Conservation (phyloP, 2,113 vertebrate genomes). For the Chionodraco myersi region DNA sequence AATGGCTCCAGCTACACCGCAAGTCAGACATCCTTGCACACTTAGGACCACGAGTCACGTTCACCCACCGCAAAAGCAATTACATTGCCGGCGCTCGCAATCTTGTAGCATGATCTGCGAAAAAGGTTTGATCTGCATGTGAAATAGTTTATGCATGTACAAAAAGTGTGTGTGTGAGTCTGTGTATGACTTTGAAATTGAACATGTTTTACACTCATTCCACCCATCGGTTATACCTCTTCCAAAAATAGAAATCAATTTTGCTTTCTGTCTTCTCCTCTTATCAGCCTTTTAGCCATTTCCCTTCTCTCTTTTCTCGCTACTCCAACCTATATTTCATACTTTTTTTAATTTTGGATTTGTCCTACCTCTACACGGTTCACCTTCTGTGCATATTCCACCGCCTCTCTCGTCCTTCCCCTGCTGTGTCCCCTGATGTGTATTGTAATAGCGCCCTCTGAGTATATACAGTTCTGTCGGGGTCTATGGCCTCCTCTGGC, state of each 20-base stretch:
- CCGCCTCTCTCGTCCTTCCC: background rate
- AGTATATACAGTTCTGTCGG: constrained; percentile 41
- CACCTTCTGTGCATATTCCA: constrained; percentile 35
- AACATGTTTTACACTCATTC: constrained; percentile 51
- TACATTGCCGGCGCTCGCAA: constrained; percentile 51
- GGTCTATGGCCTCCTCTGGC: constrained; percentile 50
- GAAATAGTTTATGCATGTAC: constrained; percentile 27
- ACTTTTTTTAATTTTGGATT: background rate
- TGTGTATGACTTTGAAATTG: constrained; percentile 33
- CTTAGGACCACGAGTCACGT: constrained; percentile 54
- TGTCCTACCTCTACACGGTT: background rate
- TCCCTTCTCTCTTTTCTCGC: constrained; percentile 16
- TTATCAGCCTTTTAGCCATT: constrained; percentile 41
- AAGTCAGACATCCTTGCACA: constrained; percentile 56
- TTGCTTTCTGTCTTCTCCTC: constrained; percentile 36
- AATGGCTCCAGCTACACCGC: constrained; percentile 57
- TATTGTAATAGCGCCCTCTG: constrained; percentile 26
- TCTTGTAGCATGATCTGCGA: constrained; percentile 49
- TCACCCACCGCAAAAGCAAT: constrained; percentile 69
- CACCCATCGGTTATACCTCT: constrained; percentile 11
- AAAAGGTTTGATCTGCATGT: background rate
- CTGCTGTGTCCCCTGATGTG: constrained; percentile 24
- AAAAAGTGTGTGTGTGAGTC: constrained; percentile 15
- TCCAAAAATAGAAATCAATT: constrained; percentile 69
- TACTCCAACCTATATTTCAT: constrained; percentile 29